Conservation (phyloP, 2,113 vertebrate genomes). For the Colossoma macropomum region DNA sequence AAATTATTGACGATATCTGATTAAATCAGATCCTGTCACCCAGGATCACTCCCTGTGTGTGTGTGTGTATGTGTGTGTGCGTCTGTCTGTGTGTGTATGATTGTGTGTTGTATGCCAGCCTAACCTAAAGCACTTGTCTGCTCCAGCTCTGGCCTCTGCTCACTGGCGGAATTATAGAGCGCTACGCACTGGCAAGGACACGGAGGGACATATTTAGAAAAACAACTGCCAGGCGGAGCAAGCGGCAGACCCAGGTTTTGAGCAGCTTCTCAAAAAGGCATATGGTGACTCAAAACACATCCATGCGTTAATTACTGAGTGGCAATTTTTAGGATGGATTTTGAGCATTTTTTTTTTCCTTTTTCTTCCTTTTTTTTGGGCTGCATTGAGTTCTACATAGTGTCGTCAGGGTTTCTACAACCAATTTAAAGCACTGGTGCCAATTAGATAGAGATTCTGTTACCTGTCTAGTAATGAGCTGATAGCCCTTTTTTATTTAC, state of each 20-base stretch:
- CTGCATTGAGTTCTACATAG: background rate
- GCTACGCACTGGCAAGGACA: slow-evolving; percentile 40
- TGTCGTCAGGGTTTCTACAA: background rate
- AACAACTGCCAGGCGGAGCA: slow-evolving; percentile 7
- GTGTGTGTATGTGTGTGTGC: slow-evolving; percentile 9
- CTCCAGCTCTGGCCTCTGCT: background rate
- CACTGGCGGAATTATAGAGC: slow-evolving; percentile 16
- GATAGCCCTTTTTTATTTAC: too few species aligned
- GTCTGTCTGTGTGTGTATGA: slow-evolving; percentile 7
- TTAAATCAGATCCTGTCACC: too few species aligned
- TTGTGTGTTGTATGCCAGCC: slow-evolving; percentile 21
- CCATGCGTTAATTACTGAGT: background rate
- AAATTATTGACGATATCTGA: too few species aligned
- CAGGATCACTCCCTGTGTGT: too few species aligned
- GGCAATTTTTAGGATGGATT: background rate
- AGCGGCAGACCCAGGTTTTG: background rate
- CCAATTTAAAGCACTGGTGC: background rate
- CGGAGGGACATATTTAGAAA: slow-evolving; percentile 40
- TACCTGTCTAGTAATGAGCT: too few species aligned
- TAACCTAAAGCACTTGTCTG: slow-evolving; percentile 24
- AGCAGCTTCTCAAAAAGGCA: slow-evolving; percentile 18
- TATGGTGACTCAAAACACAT: slow-evolving; percentile 28
- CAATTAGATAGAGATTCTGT: background rate
- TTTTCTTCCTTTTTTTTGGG: background rate
- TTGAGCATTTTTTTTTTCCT: background rate